Evolutionary conservation across 2,797 vertebrate species (phyloP), one percentile per base, ranked within the genome.

Genomic region (Tenualosa ilisha): DNA sequence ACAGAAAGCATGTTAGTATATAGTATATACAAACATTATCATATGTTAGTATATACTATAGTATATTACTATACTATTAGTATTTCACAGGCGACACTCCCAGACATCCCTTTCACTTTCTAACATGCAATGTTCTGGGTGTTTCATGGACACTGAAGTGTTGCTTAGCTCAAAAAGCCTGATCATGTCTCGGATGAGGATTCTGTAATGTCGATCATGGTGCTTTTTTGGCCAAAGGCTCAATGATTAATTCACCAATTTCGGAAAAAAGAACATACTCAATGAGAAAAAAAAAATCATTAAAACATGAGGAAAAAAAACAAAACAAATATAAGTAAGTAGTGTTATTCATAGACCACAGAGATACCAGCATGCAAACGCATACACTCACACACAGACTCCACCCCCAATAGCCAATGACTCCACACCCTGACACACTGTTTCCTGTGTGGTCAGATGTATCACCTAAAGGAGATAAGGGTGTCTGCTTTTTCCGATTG

Each of bases 391-490:
- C 63, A 72, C 26, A 46, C 72, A 6, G 15, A 31, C 31, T 1
- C 26, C 65, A 72, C 26, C 72, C 72, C 72, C 15, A 79, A 79
- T 46, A 79, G 37, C 37, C 72, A 79, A 22, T 79, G 72, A 79
- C 6, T 79, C 72, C 40, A 79, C 37, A 79, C 72, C 72, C 72
- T 79, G 72, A 79, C 72, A 81, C 65, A 86, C 88, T 83, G 82
- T 88, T 92, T 93, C 91, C 91, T 91, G 89, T 89, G 88, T 43
- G 89, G 89, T 89, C 8, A 50, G 82, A 61, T 54, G 84, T 49
- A 56, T 88, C 82, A 85, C 83, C 81, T 88, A 84, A 61, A 63
- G 40, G 7, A 59, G 84, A 89, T 85, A 81, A 90, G 86, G 72
- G 43, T 46, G 2, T 51, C 82, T 49, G 59, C 83, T 85, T 87